Evolutionary conservation across 2,888 invertebrate species (phyloP).

Genomic region (Scrobipalpa atriplicella): DNA sequence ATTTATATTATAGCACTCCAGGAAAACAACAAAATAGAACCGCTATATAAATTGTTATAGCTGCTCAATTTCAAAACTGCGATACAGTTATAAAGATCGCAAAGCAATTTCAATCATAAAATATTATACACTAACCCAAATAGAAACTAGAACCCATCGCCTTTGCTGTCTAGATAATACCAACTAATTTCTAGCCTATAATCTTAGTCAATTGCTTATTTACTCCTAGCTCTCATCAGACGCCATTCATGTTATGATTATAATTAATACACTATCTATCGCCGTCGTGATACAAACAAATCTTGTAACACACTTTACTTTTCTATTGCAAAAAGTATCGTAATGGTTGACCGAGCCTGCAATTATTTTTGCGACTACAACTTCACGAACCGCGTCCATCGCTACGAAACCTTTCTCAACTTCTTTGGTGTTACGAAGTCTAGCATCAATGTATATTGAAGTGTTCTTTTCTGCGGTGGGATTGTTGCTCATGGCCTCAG

Average conservation of each 20-base stretch:
- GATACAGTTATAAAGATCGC: no score
- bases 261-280: constrained; percentile 29
- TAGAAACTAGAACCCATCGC: constrained; percentile 26
- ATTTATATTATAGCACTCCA: neutral
- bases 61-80: neutral
- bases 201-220: constrained; percentile 27
- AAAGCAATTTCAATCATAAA: neutral
- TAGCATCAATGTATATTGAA: neutral
- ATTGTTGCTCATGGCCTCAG: constrained; percentile 1
- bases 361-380: neutral
- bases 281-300: constrained; percentile 1
- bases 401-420: neutral
- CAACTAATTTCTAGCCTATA: constrained; percentile 26
- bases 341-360: neutral
- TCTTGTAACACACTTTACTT: constrained; percentile 26
- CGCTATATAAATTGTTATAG: neutral
- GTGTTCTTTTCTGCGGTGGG: neutral
- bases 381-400: neutral
- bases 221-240: constrained; percentile 22
- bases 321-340: constrained; percentile 25
- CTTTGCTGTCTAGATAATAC: constrained; percentile 23
- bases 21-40: neutral
- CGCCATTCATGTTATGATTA: constrained; percentile 29
- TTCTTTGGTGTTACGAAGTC: no score
- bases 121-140: constrained; percentile 19